Evolutionary conservation across 2,113 vertebrate genomes (phyloP).

Genomic region (Tragelaphus strepsiceros): DNA sequence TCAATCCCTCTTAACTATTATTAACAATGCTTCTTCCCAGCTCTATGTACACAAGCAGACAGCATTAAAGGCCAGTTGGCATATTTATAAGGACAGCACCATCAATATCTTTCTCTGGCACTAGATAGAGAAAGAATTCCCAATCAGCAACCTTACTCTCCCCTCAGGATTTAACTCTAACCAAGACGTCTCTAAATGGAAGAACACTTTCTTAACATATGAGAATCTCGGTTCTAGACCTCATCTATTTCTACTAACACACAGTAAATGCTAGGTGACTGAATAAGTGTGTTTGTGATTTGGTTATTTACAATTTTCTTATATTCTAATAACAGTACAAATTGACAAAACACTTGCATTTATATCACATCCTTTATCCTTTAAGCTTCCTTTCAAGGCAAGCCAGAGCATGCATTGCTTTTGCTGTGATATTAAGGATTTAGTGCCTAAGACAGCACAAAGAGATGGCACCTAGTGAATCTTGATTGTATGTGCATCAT

Average conservation of each 20-base stretch:
- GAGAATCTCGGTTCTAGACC: not conserved
- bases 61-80: fast-evolving
- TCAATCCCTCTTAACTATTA: not conserved
- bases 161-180: not conserved
- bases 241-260: not conserved
- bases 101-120: not conserved
- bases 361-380: not conserved
- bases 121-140: not conserved
- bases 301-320: not conserved
- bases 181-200: not conserved
- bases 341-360: not conserved
- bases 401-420: not conserved
- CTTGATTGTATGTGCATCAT: not conserved
- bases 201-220: not conserved
- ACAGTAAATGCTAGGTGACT: not conserved
- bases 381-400: not conserved
- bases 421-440: not conserved
- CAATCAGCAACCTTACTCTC: not conserved
- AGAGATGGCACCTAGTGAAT: not conserved
- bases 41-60: not conserved
- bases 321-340: not conserved
- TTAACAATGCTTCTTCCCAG: not conserved
- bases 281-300: not conserved
- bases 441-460: not conserved
- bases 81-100: not conserved